phyloP scores from a whole-genome alignment of 2,113 vertebrate species.

The Anseranas semipalmata region DNA sequence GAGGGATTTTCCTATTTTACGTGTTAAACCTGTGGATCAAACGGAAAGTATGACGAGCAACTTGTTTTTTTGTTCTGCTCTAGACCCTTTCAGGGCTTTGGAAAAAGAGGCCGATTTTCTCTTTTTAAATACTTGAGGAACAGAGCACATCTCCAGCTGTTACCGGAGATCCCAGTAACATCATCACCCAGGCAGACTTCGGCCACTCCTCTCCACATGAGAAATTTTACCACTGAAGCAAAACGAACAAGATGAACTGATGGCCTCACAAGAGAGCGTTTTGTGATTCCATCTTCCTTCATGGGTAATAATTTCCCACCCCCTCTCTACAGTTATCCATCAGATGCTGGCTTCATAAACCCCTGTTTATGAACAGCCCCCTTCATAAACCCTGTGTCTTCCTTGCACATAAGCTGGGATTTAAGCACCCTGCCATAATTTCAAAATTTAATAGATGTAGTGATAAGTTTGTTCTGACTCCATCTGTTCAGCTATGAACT shows the following conservation, averaged over 20 bases:
- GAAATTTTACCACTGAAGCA: neutral
- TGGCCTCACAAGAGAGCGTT: neutral
- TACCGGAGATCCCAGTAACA: neutral
- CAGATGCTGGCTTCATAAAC: neutral
- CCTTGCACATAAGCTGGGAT: neutral
- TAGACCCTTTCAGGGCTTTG: neutral
- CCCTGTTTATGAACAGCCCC: no score
- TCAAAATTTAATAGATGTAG: neutral
- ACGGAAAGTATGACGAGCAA: neutral
- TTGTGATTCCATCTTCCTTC: neutral
- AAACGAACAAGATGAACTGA: neutral
- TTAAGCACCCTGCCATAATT: neutral
- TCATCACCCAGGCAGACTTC: neutral
- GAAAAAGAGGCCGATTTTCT: neutral
- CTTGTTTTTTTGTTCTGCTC: neutral
- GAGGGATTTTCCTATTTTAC: slow-evolving; percentile 31
- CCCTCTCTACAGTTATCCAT: neutral
- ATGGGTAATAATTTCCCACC: neutral
- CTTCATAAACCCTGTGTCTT: neutral
- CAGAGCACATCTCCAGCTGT: neutral
- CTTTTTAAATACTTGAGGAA: neutral
- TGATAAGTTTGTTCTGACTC: neutral
- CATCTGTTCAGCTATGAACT: slow-evolving; percentile 28
- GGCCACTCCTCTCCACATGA: neutral
- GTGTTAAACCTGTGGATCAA: neutral